Evolutionary conservation across 2,797 vertebrate species (phyloP).

Genomic region (Cryptoblepharus egeriae): DNA sequence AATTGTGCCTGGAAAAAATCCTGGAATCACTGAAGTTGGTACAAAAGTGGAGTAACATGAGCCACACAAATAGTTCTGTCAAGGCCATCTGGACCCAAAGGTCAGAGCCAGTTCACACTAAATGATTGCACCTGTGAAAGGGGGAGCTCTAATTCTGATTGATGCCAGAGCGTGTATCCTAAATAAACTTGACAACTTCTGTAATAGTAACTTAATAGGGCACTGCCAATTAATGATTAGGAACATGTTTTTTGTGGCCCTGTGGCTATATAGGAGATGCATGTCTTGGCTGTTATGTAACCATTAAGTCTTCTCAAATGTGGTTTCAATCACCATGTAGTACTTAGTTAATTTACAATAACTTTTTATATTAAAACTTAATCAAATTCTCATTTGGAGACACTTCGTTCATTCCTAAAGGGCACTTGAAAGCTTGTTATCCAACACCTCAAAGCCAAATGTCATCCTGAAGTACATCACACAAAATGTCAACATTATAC

Average conservation of each 20-base stretch:
- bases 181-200: conserved; percentile 47
- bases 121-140: background rate
- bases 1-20: no score
- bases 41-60: no score
- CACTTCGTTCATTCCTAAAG: conserved; percentile 53
- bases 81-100: conserved; percentile 32
- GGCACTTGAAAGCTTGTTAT: conserved; percentile 48
- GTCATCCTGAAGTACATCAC: conserved; percentile 12
- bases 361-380: conserved; percentile 54
- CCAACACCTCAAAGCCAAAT: conserved; percentile 44
- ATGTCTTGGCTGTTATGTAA: conserved; percentile 54
- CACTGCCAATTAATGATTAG: conserved; percentile 59
- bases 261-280: conserved; percentile 6
- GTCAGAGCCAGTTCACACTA: background rate
- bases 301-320: conserved; percentile 52
- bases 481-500: conserved; percentile 24
- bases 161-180: conserved; percentile 1
- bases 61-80: background rate
- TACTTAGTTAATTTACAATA: conserved; percentile 59
- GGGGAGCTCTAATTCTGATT: background rate
- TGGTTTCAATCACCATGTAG: conserved; percentile 60
- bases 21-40: no score
- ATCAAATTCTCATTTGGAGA: conserved; percentile 60
- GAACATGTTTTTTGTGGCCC: conserved; percentile 53
- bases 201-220: conserved; percentile 51